These are phyloP conservation scores for Labrus mixtus DNA, from an alignment of 2,113 vertebrate genomes.

Conservation along the genomic window DNA sequence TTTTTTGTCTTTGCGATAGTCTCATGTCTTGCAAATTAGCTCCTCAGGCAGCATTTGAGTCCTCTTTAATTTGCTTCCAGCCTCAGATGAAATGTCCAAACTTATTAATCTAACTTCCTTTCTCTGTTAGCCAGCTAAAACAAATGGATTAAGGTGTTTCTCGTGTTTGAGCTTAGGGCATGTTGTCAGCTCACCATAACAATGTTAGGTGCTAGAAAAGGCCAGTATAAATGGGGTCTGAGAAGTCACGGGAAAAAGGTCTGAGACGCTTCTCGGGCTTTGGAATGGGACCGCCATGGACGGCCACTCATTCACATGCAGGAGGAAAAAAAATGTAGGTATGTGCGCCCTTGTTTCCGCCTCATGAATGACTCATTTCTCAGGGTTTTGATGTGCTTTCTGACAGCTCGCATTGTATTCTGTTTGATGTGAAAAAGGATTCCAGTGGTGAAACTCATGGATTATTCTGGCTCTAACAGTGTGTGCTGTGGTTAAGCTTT, in stretches of 20 bases:
- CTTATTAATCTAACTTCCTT: slow-evolving; percentile 40
- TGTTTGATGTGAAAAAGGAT: background rate
- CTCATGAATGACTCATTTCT: slow-evolving; percentile 3
- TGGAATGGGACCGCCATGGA: slow-evolving; percentile 82
- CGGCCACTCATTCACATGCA: slow-evolving; percentile 76
- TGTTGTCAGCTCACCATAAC: slow-evolving; percentile 70
- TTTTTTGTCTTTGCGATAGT: background rate
- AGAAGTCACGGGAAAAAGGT: slow-evolving; percentile 47
- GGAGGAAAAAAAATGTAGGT: slow-evolving; percentile 84
- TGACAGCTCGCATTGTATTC: background rate
- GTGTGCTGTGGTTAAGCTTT: background rate
- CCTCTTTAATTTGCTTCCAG: slow-evolving; percentile 24
- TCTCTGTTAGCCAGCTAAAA: slow-evolving; percentile 22
- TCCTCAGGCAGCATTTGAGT: slow-evolving; percentile 39
- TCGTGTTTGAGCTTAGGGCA: slow-evolving; percentile 65
- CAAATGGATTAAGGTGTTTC: slow-evolving; percentile 30
- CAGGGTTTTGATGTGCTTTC: background rate
- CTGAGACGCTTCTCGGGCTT: slow-evolving; percentile 35
- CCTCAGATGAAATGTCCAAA: slow-evolving; percentile 41
- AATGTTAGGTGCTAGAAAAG: slow-evolving; percentile 67
- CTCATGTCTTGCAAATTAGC: slow-evolving; percentile 25
- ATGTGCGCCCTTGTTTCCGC: slow-evolving; percentile 64
- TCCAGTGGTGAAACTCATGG: background rate
- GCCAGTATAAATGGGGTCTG: slow-evolving; percentile 80
- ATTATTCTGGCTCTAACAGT: background rate